Conservation (phyloP, 2,888 invertebrate species). For the Harpalus rubripes region DNA sequence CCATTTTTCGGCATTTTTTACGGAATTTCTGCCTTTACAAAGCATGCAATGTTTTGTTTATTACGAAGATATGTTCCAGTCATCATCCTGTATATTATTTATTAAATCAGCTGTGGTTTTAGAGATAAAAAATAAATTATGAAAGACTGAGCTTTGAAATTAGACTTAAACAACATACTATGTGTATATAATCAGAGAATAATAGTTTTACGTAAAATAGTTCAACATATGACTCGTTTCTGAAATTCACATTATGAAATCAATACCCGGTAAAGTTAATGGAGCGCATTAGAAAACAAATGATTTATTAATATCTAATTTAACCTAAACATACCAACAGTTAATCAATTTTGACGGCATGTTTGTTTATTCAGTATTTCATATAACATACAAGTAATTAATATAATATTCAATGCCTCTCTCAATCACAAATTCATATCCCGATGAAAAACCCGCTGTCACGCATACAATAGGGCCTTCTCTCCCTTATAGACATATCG, state of each 20-base stretch:
- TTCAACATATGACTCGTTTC: no score
- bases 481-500: conserved; percentile 18
- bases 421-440: not conserved
- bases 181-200: no score
- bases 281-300: not conserved
- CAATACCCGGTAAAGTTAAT: not conserved
- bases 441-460: not conserved
- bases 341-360: not conserved
- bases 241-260: not conserved
- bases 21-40: no score
- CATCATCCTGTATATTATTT: no score
- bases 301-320: not conserved
- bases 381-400: not conserved
- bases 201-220: no score
- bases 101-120: no score
- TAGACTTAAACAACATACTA: no score
- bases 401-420: not conserved
- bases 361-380: not conserved
- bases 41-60: no score
- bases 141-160: no score
- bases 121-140: no score
- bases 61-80: no score
- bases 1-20: no score
- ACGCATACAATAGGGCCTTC: not conserved
- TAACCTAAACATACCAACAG: not conserved